Evolutionary conservation across 2,888 invertebrate genomes (phyloP), one percentile per base, ranked within the genome.

Genomic region (Argyresthia goedartella): DNA sequence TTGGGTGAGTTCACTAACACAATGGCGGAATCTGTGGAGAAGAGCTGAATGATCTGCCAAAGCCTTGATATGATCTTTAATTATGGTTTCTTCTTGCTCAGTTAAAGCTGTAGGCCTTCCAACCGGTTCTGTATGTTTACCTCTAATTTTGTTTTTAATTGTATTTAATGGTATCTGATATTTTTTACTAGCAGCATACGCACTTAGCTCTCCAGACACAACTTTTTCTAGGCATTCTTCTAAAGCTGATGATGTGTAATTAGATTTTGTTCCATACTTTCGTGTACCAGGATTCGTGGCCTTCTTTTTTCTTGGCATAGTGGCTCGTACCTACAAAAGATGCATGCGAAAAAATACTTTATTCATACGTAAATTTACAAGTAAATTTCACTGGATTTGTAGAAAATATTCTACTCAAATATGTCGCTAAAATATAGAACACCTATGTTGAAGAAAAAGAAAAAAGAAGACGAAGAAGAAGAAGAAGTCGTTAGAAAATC

Each of bases 51-150:
- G 42, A 54, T 59, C 57, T n/a, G 57, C 54, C 53, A 56, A 57
- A 43, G 52, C 53, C 44, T 48, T 55, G 39, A 59, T 45, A 54
- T 56, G 55, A 16, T 55, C 44, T 52, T 55, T 55, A 35, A 58
- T 45, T 42, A 54, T 54, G 39, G 43, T 52, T 55, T 56, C 55
- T 50, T 55, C 54, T 33, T 56, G 52, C 6, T 44, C 45, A 14
- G 52, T 41, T 49, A 55, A 53, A 53, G 52, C 53, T 36, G 53
- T 53, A 10, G 57, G 57, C 52, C 52, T 55, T 8, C 55, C 54
- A 39, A 56, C 55, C 39, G 52, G 51, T 49, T 53, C 53, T 33
- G 25, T 49, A 50, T 57, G 53, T 53, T 47, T 55, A 51, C 52
- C 51, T 55, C 15, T 49, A 50, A 54, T 45, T 52, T 54, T 54